phyloP scores from a whole-genome alignment of 2,113 vertebrate genomes.

The Anoura caudifer region DNA sequence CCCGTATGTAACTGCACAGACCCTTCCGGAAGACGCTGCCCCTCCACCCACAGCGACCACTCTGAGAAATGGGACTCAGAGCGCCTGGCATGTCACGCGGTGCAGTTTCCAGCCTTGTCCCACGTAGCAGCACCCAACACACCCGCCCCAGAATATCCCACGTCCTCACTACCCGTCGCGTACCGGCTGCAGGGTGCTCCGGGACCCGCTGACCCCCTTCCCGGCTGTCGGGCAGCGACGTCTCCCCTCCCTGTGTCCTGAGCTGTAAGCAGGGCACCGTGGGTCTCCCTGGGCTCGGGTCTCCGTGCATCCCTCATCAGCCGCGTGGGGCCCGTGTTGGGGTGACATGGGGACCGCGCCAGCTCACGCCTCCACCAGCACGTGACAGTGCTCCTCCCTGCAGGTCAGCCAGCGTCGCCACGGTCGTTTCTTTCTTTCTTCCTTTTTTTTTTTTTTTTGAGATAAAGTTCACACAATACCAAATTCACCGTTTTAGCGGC shows the following conservation, averaged over 20 bases:
- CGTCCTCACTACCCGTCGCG: background rate
- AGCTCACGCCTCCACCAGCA: background rate
- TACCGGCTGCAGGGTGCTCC: background rate
- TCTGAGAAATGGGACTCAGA: background rate
- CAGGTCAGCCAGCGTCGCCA: fast-evolving
- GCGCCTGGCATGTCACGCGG: background rate
- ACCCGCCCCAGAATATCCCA: background rate
- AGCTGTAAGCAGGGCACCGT: background rate
- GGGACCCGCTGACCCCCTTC: background rate
- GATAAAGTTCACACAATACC: background rate
- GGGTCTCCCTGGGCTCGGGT: background rate
- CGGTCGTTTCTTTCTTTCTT: background rate
- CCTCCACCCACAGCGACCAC: background rate
- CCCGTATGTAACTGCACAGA: background rate
- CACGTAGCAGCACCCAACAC: fast-evolving
- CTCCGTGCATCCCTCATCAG: background rate
- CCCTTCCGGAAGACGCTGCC: background rate
- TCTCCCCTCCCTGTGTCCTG: no score
- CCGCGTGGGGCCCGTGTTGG: background rate
- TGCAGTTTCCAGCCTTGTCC: background rate
- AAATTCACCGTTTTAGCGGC: background rate
- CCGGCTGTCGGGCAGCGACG: background rate
- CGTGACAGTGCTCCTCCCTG: no score
- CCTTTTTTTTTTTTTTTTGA: background rate
- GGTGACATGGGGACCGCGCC: fast-evolving